Percentiles rank a stretch among this genome's conserved stretches.
Evolutionary conservation across 2,888 invertebrate genomes (phyloP).

Genomic region (Nephrotoma guestfalica): DNA sequence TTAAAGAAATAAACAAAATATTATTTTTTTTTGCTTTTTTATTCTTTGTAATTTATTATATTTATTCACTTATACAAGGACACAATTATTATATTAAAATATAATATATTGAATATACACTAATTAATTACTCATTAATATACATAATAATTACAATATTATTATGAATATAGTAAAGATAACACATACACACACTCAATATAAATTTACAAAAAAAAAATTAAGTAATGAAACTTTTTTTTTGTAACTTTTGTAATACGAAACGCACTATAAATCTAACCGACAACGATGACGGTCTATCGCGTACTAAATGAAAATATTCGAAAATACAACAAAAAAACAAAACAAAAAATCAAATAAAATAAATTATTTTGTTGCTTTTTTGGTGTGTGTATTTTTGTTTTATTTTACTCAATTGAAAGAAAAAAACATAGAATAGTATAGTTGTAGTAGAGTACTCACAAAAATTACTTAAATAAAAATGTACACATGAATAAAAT

Average conservation of each 20-base stretch:
- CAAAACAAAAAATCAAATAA: background rate
- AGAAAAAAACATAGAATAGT: background rate
- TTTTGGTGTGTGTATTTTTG: background rate
- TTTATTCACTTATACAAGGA: background rate
- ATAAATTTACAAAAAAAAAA: background rate
- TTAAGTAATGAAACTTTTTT: background rate
- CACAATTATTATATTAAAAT: background rate
- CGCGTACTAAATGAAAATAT: conserved; percentile 1
- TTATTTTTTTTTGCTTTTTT: background rate
- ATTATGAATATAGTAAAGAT: background rate
- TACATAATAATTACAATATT: background rate
- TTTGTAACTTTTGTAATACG: background rate
- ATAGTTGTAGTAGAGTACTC: background rate
- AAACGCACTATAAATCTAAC: background rate
- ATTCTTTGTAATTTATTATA: background rate
- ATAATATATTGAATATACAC: background rate
- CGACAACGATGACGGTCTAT: background rate
- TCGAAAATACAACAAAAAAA: background rate
- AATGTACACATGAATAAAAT: background rate
- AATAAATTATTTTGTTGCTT: background rate
- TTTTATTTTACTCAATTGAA: background rate
- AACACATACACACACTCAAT: background rate
- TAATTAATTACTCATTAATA: background rate
- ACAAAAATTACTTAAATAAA: background rate
- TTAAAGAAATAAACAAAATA: background rate